Base-by-base conservation (phyloP, 2,797 vertebrate species). In the Adelosebastes latens region DNA sequence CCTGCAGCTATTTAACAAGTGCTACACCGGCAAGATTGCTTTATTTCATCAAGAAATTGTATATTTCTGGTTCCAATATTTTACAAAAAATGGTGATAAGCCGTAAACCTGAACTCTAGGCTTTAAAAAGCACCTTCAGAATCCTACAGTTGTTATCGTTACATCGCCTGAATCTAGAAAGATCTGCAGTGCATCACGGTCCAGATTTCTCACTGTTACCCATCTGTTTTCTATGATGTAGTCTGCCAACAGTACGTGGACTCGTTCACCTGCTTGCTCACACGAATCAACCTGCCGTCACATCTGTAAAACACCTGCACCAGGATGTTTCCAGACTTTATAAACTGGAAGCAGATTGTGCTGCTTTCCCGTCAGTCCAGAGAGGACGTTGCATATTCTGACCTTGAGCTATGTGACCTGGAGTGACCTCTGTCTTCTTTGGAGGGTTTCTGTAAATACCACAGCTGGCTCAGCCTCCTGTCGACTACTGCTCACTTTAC, bases 251-350 rank as follows among this genome's bases (percentile, higher is more conserved):
- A 27, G 25, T 7, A 3, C n/a, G 14, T 77, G 59, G 63, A 77
- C 66, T 62, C 58, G 6, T 20, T 55, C 4, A 59, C 65, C 56
- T 7, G 66, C 49, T 32, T 56, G 0, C 62, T 68, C 63, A 29
- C 46, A 55, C 61, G 4, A 13, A 64, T 8, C 34, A 5, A 56
- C n/a, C 25, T 36, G 58, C 46, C 0, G 34, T 12, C 58, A 69
- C 29, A 22, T 67, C 75, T 83, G 66, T 29, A 4, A 1, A 62
- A 73, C 76, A 84, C 77, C 78, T 79, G 79, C 75, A 42, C 52
- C 4, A 2, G 55, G 39, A 82, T 3, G 59, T 58, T 60, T 82
- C 49, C 42, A 72, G 55, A 62, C 71, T 8, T 66, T n/a, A 3
- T 31, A 61, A 77, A 75, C 39, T 27, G 18, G 53, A 56, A 67